Evolutionary conservation across 2,113 vertebrate species (phyloP).

Genomic region (Climacteris rufus): DNA sequence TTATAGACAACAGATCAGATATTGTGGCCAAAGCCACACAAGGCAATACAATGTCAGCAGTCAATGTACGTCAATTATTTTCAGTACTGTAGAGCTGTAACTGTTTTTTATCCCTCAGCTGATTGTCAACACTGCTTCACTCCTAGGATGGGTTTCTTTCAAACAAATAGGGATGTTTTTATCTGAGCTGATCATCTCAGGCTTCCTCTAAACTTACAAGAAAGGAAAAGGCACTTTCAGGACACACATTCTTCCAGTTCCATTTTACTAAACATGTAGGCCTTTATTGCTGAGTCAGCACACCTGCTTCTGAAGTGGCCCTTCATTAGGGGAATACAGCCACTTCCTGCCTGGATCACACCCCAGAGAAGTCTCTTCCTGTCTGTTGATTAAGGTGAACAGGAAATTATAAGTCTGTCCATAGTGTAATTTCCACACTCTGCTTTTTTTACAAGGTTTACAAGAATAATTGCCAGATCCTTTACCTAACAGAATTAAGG

Average conservation of each 20-base stretch:
- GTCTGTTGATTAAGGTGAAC: background rate
- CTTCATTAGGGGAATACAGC: rapidly evolving
- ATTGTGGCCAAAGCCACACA: background rate
- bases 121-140: background rate
- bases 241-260: background rate
- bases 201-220: background rate
- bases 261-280: background rate
- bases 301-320: background rate
- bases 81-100: background rate
- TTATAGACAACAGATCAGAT: background rate
- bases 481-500: background rate
- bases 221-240: background rate
- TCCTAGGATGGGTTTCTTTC: background rate
- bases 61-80: background rate
- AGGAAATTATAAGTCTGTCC: background rate
- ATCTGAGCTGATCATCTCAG: background rate
- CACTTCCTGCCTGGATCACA: background rate
- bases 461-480: background rate
- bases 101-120: background rate
- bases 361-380: background rate
- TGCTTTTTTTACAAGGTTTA: background rate
- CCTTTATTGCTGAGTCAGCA: background rate
- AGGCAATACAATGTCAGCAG: background rate
- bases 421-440: background rate
- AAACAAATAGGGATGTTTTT: background rate